Evolutionary conservation across 2,113 vertebrate species (phyloP), one percentile per base, ranked within the genome.

Genomic region (Meles meles): DNA sequence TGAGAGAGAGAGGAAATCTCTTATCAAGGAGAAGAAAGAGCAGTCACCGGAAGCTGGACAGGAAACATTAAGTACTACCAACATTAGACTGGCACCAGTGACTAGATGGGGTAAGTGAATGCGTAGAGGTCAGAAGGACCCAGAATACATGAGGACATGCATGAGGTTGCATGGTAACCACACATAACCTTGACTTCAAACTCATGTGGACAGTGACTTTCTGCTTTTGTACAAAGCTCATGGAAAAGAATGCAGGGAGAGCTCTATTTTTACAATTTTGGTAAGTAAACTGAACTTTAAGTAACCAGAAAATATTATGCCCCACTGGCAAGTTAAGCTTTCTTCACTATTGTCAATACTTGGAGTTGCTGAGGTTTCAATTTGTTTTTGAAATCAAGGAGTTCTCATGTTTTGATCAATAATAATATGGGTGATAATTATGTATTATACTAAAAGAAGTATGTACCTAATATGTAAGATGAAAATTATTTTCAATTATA

Each of bases 121-220:
- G 0, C 17, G 39, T 59, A 25, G 39, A 69, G 6, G 1, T n/a
- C n/a, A 31, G 4, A 57, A n/a, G 21, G 10, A 49, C 2, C 29
- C n/a, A 77, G 27, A 79, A 88, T 44, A 59, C 11, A 80, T 13
- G 42, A 82, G 3, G 25, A 34, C 20, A 49, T 14, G 9, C 11
- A 52, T 47, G 2, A 76, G 5, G 6, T 47, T 34, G 0, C 23
- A 6, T 0, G 1, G 0, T 37, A 27, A 2, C 2, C 29, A 42
- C 14, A 44, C 2, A 31, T 15, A 69, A 17, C 6, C 44, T 61
- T 59, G 13, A 92, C 7, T 21, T 88, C n/a, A 94, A 23, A 15
- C 6, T 11, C 2, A 15, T 11, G 21, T 52, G 29, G 5, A 61
- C 3, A 21, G 17, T 29, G 18, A 18, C 9, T 3, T 2, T 84